These are phyloP conservation scores for Lutjanus campechanus DNA, from an alignment of 2,797 vertebrate genomes.

Conservation along the genomic window DNA sequence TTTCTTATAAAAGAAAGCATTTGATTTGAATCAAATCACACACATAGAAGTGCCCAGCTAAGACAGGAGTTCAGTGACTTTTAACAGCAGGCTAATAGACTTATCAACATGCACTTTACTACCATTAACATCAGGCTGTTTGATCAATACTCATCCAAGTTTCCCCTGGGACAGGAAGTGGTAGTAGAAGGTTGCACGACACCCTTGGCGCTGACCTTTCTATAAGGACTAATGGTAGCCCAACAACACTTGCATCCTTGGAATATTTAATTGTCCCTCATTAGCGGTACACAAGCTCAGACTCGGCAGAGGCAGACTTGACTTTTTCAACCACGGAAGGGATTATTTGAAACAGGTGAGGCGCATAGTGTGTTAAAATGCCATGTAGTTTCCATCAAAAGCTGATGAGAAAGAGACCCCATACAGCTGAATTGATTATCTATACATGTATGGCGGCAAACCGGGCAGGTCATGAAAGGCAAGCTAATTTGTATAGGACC, in stretches of 20 bases:
- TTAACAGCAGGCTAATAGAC: slow-evolving; percentile 17
- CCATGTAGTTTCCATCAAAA: slow-evolving; percentile 53
- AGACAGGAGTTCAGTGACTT: not conserved
- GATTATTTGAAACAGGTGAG: slow-evolving; percentile 32
- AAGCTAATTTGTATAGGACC: not conserved
- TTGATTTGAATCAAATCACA: not conserved
- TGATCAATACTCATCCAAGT: slow-evolving; percentile 62
- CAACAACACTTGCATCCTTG: slow-evolving; percentile 26
- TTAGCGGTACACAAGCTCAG: slow-evolving; percentile 42
- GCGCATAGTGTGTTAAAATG: slow-evolving; percentile 35
- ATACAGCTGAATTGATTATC: slow-evolving; percentile 15
- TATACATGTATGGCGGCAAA: slow-evolving; percentile 23
- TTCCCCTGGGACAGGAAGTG: slow-evolving; percentile 53
- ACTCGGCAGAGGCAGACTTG: slow-evolving; percentile 12
- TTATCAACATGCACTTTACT: slow-evolving; percentile 28
- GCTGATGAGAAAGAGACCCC: slow-evolving; percentile 32
- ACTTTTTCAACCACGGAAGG: slow-evolving; percentile 49
- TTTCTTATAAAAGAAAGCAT: not conserved
- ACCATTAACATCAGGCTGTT: slow-evolving; percentile 37
- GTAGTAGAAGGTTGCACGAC: slow-evolving; percentile 51
- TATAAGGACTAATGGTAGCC: slow-evolving; percentile 44
- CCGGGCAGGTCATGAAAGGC: slow-evolving; percentile 9
- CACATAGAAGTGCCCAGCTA: not conserved
- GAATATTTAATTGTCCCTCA: slow-evolving; percentile 66
- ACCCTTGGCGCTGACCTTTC: slow-evolving; percentile 74